phyloP scores from a whole-genome alignment of 2,888 invertebrate genomes.

The Campoplex capitator region DNA sequence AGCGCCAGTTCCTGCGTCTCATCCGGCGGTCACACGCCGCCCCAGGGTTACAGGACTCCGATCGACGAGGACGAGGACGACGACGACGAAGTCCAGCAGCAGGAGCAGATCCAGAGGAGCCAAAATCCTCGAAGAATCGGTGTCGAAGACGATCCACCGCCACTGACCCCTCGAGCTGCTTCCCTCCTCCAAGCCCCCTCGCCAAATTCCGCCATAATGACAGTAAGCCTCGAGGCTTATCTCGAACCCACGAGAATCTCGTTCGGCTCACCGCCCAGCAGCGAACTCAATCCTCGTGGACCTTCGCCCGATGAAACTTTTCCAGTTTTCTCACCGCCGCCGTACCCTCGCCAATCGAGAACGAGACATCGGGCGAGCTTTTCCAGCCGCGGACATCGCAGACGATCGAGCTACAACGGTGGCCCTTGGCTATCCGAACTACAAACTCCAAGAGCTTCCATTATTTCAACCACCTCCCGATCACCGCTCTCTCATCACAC shows the following conservation, averaged over 20 bases:
- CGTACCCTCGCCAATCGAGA: constrained; percentile 85
- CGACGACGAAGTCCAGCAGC: constrained; percentile 84
- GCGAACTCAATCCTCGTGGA: constrained; percentile 89
- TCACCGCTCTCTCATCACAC: constrained; percentile 94
- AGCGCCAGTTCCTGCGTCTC: constrained; percentile 88
- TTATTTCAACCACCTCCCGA: constrained; percentile 91
- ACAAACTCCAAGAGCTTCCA: constrained; percentile 89
- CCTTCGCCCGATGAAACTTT: constrained; percentile 93
- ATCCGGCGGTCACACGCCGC: constrained; percentile 87
- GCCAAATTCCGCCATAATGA: constrained; percentile 93
- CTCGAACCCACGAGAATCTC: constrained; percentile 94
- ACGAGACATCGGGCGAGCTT: constrained; percentile 73
- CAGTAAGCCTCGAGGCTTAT: constrained; percentile 94
- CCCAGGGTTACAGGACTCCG: constrained; percentile 92
- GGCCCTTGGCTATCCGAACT: constrained; percentile 86
- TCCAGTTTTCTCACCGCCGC: constrained; percentile 94
- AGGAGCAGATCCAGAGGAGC: constrained; percentile 85
- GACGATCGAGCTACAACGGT: constrained; percentile 85
- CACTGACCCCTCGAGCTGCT: constrained; percentile 86
- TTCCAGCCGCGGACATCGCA: constrained; percentile 79
- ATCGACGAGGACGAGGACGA: constrained; percentile 87
- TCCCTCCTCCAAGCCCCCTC: constrained; percentile 89
- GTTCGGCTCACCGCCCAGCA: constrained; percentile 91
- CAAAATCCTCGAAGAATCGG: constrained; percentile 56
- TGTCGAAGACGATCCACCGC: constrained; percentile 81